Base-by-base conservation (phyloP, 2,113 vertebrate species). In the Pachyramphus minor region DNA sequence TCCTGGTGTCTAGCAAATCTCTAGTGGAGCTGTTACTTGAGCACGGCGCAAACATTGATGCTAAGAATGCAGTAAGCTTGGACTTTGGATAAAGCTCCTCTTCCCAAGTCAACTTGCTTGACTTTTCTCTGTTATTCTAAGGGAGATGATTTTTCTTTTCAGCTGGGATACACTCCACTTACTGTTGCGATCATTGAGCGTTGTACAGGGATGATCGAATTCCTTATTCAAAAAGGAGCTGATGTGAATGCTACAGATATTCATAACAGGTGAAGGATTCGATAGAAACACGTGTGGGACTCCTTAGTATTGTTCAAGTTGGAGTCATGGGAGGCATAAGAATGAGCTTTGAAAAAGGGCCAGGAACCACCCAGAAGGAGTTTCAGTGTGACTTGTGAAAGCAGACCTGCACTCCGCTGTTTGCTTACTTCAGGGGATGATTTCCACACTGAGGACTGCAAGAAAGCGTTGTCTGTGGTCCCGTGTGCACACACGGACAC, bases 121-220 rank as follows among this genome's bases (percentile, higher is more conserved):
- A 22, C 28, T 88, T 83, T 47, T 23, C 21, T 47, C 30, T 42
- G n/a, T 64, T 23, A 7, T 49, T 69, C 27, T 88, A n/a, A 87
- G 23, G 44, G 30, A 68, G 18, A 7, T 8, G 12, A 19, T 80
- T 82, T 72, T 86, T 90, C 33, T 42, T 97, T 95, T 75, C 89
- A 99, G 99, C 95, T 98, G 78, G 98, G 98, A 25, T 97, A 97
- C 75, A 98, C 98, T 22, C 98, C 98, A 0, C 87, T 99, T 93
- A 82, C 94, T 45, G 85, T 99, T 81, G 98, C 98, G 12, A 49
- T 98, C 66, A 96, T 76, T 42, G 97, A 98, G 87, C 98, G 97
- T 42, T 97, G 97, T 33, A 71, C 97, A 1, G 98, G 99, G 62
- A 98, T 99, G 97, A 96, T 98, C 3, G 97, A 99, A 81, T 97